phyloP scores from a whole-genome alignment of 2,888 invertebrate species.

The Bimastos eiseni region DNA sequence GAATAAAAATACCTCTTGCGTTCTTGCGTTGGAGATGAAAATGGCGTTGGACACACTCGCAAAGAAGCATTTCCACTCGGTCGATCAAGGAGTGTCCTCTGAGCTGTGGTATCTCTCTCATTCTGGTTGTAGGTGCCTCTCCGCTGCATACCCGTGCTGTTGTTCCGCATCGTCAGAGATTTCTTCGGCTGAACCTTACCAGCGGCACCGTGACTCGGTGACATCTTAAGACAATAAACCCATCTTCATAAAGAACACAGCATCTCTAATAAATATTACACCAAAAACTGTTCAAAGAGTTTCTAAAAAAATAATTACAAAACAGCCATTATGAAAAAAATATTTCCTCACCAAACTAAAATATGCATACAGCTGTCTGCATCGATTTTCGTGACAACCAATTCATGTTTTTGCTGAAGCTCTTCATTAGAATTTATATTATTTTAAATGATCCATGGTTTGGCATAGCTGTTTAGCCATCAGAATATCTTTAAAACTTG shows the following conservation, averaged over 20 bases:
- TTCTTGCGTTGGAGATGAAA: slow-evolving; percentile 1
- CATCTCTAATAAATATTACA: not conserved
- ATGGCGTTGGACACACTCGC: not conserved
- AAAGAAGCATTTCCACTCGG: not conserved
- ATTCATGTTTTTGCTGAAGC: no score
- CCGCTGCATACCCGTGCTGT: not conserved
- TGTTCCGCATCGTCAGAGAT: not conserved
- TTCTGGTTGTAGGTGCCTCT: not conserved
- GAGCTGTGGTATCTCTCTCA: not conserved
- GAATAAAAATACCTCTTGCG: slow-evolving; percentile 13
- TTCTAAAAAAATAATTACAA: not conserved
- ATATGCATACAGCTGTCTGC: no score
- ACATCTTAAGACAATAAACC: not conserved
- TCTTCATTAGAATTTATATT: no score
- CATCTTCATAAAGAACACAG: not conserved
- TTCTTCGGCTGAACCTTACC: slow-evolving; percentile 16
- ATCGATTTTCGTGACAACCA: no score
- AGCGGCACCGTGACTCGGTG: not conserved
- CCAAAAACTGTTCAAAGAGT: not conserved
- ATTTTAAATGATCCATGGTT: no score
- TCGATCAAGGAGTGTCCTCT: not conserved
- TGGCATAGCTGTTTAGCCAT: no score
- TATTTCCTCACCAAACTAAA: not conserved
- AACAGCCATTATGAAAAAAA: not conserved
- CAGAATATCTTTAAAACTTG: no score